Base-by-base conservation (phyloP, 2,888 invertebrate genomes). In the Halictus ligatus region DNA sequence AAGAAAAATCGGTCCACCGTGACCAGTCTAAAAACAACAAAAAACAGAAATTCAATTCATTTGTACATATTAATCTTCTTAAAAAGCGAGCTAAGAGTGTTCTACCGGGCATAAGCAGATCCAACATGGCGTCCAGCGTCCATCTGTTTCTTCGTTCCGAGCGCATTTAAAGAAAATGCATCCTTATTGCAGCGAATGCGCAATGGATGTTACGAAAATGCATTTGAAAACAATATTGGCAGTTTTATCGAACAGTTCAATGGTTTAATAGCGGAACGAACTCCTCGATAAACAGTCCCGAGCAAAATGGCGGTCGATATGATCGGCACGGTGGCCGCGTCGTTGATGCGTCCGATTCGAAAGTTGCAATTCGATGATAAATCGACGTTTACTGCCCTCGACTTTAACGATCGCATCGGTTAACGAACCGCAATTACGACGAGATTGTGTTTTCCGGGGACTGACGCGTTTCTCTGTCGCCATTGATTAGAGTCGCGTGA, bases 341-440 rank as follows among this genome's bases (percentile, higher is more conserved):
- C 25, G 40, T 25, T 1, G 78, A 69, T 12, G 35, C 64, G 43
- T 29, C 29, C 78, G 54, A 58, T 78, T 46, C 71, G 78, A 72
- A 50, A 79, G 43, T 78, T 84, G 60, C 46, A 8, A 12, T n/a
- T 48, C 15, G 48, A 67, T 29, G 72, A 78, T 25, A 75, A 84
- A 85, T 80, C 71, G 71, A 40, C 64, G 72, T 72, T 78, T 58
- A 74, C 69, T 29, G 29, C 7, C 7, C 15, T 64, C 25, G 13
- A 78, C 64, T 58, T 64, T n/a, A 43, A 48, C 54, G 71, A 67
- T 25, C 29, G 54, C 46, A 25, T 71, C 60, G 69, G 75, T 74
- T 76, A 85, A 79, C 81, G 75, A 73, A 75, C 75, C 50, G 76
- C 81, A 85, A 85, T 86, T 86, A 86, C 58, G 40, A 18, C 21